Conservation (phyloP, 2,888 invertebrate species). For the Nomada goodeniana region DNA sequence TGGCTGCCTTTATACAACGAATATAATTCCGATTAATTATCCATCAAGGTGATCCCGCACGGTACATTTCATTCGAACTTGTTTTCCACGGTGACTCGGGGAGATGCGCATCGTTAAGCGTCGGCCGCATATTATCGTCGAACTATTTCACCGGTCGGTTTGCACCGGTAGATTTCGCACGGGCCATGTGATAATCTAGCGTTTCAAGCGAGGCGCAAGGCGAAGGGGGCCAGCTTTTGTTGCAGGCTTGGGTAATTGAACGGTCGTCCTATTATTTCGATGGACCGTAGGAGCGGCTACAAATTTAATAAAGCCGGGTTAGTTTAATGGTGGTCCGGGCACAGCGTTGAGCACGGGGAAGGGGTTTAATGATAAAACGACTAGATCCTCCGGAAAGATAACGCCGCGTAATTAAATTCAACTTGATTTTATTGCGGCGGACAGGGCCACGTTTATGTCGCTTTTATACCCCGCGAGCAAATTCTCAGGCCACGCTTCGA, state of each 20-base stretch:
- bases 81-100: no score
- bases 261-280: constrained; percentile 34
- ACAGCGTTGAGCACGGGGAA: neutral
- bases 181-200: neutral
- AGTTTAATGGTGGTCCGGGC: constrained; percentile 52
- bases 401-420: constrained; percentile 80
- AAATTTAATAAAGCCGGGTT: constrained; percentile 71
- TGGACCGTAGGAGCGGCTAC: constrained; percentile 46
- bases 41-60: no score
- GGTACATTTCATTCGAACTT: no score
- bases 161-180: no score
- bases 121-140: no score
- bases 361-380: constrained; percentile 75
- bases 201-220: no score
- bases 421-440: constrained; percentile 78
- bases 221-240: neutral
- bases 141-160: neutral
- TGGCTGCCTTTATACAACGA: no score
- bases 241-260: constrained; percentile 27
- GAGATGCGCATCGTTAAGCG: no score
- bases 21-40: no score
- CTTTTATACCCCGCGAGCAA: constrained; percentile 79
- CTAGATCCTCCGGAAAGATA: constrained; percentile 77
- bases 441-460: constrained; percentile 75
- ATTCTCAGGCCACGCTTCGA: constrained; percentile 76